A percentile compares a stretch with the other conserved stretches of the same genome.
phyloP scores from a whole-genome alignment of 2,888 invertebrate genomes.

The Watsonalla cultraria region DNA sequence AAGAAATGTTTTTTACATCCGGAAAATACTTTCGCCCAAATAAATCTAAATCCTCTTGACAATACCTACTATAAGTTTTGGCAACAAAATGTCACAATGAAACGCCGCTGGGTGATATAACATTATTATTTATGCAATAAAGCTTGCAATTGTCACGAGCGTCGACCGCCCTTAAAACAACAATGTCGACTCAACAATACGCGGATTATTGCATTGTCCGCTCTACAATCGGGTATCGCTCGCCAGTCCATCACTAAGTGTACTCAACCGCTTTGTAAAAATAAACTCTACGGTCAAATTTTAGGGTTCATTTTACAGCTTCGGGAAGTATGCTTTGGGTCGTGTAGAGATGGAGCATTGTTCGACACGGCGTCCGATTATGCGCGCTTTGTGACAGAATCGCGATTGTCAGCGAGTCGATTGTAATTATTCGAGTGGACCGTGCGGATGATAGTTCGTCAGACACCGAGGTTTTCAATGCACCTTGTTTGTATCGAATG shows the following conservation, averaged over 20 bases:
- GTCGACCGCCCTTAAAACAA: slow-evolving; percentile 77
- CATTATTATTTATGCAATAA: slow-evolving; percentile 79
- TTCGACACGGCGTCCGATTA: slow-evolving; percentile 71
- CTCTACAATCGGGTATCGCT: slow-evolving; percentile 67
- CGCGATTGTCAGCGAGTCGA: slow-evolving; percentile 77
- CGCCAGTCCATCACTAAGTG: slow-evolving; percentile 50
- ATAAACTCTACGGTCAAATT: slow-evolving; percentile 5
- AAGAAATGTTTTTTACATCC: too few relatives aligned
- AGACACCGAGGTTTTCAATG: slow-evolving; percentile 52
- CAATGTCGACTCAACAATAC: slow-evolving; percentile 77
- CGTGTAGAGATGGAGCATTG: slow-evolving; percentile 40
- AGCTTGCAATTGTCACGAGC: slow-evolving; percentile 72
- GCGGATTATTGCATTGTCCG: slow-evolving; percentile 79
- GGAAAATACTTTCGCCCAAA: slow-evolving; percentile 9
- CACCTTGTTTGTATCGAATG: slow-evolving; percentile 47
- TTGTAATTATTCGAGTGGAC: slow-evolving; percentile 74
- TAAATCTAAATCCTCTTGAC: slow-evolving; percentile 19
- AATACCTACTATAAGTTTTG: slow-evolving; percentile 38
- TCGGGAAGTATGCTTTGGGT: slow-evolving; percentile 25
- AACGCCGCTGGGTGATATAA: slow-evolving; percentile 67
- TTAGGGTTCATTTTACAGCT: slow-evolving; percentile 23
- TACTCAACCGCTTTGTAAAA: slow-evolving; percentile 6
- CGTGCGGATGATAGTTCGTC: slow-evolving; percentile 46
- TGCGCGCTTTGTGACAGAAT: slow-evolving; percentile 75
- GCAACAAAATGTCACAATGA: slow-evolving; percentile 61